Percentiles rank a stretch among this genome's conserved stretches.
Conservation (phyloP, 2,888 invertebrate genomes). For the Aleiodes leptofemur region DNA sequence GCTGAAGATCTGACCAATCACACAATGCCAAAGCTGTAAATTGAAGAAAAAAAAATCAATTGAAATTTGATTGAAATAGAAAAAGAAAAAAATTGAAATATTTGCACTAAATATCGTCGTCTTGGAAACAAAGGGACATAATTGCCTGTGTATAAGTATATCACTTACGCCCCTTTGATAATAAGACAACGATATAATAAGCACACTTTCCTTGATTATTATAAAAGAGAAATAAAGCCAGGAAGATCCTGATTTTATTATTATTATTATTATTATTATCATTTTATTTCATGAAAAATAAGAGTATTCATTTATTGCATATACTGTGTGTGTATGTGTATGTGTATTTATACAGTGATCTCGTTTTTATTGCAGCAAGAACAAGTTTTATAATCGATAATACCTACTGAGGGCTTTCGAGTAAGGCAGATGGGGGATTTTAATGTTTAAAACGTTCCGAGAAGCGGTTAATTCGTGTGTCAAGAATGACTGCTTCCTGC, state of each 20-base stretch:
- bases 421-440: slow-evolving; percentile 53
- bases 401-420: slow-evolving; percentile 53
- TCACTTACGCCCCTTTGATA: no score
- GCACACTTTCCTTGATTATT: background rate
- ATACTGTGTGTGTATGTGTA: slow-evolving; percentile 56
- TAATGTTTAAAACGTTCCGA: slow-evolving; percentile 54
- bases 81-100: background rate
- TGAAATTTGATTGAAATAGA: background rate
- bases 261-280: background rate
- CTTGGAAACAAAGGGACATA: no score
- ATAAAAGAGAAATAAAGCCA: background rate
- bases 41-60: slow-evolving; percentile 52
- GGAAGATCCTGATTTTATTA: slow-evolving; percentile 41
- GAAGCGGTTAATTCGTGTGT: slow-evolving; percentile 65
- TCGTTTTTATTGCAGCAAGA: slow-evolving; percentile 44
- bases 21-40: slow-evolving; percentile 89
- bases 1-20: slow-evolving; percentile 91
- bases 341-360: slow-evolving; percentile 55
- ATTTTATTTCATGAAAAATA: slow-evolving; percentile 44
- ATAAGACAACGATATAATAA: background rate
- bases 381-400: slow-evolving; percentile 40
- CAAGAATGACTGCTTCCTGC: slow-evolving; percentile 64
- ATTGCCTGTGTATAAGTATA: no score
- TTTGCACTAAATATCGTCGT: background rate
- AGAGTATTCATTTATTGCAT: slow-evolving; percentile 62